A percentile compares a stretch with the other conserved stretches of the same genome.
Conservation (phyloP, 1,140 invertebrate species). For the fruit fly (Drosophila melanogaster) region DNA sequence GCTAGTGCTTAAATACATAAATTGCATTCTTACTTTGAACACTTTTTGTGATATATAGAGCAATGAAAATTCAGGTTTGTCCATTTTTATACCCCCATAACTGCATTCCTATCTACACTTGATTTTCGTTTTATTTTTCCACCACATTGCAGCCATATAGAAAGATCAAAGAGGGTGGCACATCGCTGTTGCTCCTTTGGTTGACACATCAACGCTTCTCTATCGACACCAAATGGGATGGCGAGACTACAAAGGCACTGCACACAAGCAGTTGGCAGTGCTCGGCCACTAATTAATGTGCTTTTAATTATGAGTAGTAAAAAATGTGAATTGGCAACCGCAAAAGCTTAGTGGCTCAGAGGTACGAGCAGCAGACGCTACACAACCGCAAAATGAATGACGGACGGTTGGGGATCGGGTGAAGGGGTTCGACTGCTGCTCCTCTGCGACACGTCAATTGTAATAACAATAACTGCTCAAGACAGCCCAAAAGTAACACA, state of each 20-base stretch:
- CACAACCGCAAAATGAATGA: conserved; percentile 70
- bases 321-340: conserved; percentile 47
- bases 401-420: conserved; percentile 23
- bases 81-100: neutral
- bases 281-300: conserved; percentile 73
- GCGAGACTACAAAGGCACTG: conserved; percentile 58
- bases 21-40: no score
- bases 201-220: conserved; percentile 80
- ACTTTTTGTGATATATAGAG: neutral
- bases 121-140: conserved; percentile 35
- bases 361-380: conserved; percentile 23
- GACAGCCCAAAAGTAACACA: conserved; percentile 82
- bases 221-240: conserved; percentile 61
- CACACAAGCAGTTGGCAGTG: conserved; percentile 22
- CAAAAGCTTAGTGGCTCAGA: conserved; percentile 66
- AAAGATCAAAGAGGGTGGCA: conserved; percentile 71
- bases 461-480: conserved; percentile 81
- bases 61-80: neutral
- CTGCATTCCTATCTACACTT: conserved; percentile 25
- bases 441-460: conserved; percentile 66
- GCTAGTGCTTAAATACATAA: no score
- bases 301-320: conserved; percentile 72
- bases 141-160: conserved; percentile 32
- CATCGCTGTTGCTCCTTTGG: conserved; percentile 63
- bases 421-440: conserved; percentile 36